A percentile compares a stretch with the other conserved stretches of the same genome.
Conservation (phyloP, 2,113 vertebrate species). For the Buteo buteo region DNA sequence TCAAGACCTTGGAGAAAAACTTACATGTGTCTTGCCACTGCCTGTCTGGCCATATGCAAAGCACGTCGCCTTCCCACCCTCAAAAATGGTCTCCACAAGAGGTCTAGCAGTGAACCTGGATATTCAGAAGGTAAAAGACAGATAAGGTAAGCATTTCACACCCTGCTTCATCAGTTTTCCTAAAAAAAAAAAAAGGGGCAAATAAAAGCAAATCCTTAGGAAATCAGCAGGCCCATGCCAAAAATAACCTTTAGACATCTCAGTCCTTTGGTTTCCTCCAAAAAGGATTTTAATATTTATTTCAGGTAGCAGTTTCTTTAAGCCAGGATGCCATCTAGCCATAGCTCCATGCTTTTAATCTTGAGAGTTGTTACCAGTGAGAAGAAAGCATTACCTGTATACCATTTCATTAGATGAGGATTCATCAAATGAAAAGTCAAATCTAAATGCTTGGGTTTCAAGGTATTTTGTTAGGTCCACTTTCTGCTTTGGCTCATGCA, state of each 20-base stretch:
- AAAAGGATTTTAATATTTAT: neutral
- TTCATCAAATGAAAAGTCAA: conserved; percentile 94
- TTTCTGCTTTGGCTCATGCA: conserved; percentile 95
- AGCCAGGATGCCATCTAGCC: neutral
- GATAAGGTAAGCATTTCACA: neutral
- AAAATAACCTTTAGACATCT: neutral
- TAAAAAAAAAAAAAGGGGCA: neutral
- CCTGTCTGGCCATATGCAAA: conserved; percentile 98
- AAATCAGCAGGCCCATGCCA: neutral
- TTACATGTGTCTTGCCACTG: conserved; percentile 96
- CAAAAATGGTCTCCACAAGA: conserved; percentile 90
- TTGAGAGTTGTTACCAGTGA: neutral
- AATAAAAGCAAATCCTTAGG: neutral
- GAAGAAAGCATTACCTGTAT: conserved; percentile 81
- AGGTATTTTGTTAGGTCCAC: conserved; percentile 97
- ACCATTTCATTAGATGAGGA: conserved; percentile 86
- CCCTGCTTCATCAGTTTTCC: neutral
- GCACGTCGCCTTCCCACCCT: conserved; percentile 91
- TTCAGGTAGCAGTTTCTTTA: neutral
- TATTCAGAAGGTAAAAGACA: neutral
- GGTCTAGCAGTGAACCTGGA: conserved; percentile 90
- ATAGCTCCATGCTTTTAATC: neutral
- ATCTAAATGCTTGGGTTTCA: conserved; percentile 91
- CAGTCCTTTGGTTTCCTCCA: neutral
- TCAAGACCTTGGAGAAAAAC: conserved; percentile 37